Evolutionary conservation across 2,797 vertebrate species (phyloP).

Genomic region (Dallia pectoralis): DNA sequence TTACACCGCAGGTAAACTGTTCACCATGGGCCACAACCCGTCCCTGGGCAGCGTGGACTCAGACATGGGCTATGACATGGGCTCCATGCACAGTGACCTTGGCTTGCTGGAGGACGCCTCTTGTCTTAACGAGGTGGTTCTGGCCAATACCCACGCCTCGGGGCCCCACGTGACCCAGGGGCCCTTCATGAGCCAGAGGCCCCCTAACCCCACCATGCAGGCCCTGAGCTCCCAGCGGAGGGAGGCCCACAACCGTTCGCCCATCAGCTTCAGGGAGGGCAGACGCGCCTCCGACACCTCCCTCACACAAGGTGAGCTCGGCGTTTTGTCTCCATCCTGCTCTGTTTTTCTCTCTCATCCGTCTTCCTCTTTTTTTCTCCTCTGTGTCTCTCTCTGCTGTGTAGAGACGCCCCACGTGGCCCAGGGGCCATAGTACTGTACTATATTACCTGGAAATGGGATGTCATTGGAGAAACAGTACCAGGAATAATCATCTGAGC

Average conservation of each 20-base stretch:
- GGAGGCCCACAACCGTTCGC: conserved; percentile 93
- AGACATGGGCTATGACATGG: conserved; percentile 86
- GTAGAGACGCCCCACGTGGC: background rate
- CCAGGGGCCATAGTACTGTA: background rate
- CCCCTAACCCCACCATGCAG: conserved; percentile 89
- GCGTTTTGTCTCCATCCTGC: background rate
- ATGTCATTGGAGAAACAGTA: background rate
- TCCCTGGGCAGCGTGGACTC: conserved; percentile 90
- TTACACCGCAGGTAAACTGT: conserved; percentile 82
- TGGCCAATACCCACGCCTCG: conserved; percentile 72
- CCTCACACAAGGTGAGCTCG: conserved; percentile 88
- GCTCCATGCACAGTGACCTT: conserved; percentile 86
- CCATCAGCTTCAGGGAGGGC: conserved; percentile 96
- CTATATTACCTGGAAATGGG: background rate
- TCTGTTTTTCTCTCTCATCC: conserved; percentile 11
- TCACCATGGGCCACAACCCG: conserved; percentile 83
- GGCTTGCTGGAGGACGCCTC: conserved; percentile 84
- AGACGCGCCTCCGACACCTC: conserved; percentile 95
- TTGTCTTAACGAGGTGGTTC: conserved; percentile 80
- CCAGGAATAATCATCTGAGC: background rate
- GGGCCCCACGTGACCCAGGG: conserved; percentile 62
- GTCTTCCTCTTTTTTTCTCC: background rate
- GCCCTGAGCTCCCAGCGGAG: conserved; percentile 84
- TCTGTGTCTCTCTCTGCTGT: background rate
- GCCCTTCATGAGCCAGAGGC: conserved; percentile 82